Base-by-base conservation (phyloP, 2,113 vertebrate genomes). In the Tursiops truncatus region DNA sequence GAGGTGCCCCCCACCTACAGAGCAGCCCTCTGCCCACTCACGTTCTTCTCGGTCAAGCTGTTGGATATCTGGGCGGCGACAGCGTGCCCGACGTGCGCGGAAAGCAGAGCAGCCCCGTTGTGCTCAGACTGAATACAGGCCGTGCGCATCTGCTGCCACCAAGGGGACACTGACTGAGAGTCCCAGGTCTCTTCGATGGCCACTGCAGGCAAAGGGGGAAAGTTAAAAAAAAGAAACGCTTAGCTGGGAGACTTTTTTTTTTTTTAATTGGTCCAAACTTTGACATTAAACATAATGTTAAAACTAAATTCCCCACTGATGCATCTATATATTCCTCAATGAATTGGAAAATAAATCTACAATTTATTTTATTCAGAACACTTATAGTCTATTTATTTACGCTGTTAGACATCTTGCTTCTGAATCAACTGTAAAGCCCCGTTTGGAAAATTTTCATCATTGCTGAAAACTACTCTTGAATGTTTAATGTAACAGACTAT, bases 91-190 rank as follows among this genome's bases (percentile, higher is more conserved):
- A 99, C 99, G 0, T 99, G 98, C 0, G 99, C 99, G 0, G 99
- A 99, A 13, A 99, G 94, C 76, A 99, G 98, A 20, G 99, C 99
- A 2, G 99, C 99, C 0, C 99, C 99, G 0, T 99, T 98, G 13
- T 98, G 99, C 68, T 99, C 99, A 0, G 99, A 99, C 98, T 99
- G 99, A 4, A 99, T 70, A 12, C 99, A 99, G 4, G 99, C 99
- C 2, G 96, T 97, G n/a, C 99, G 99, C 98, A 99, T 99, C 58
- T 99, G 99, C 98, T 99, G 99, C 99, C 99, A 99, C 99, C 99
- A 99, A 2, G 99, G 99, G 23, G 99, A 99, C 95, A 99, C 98
- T 0, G 99, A 99, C 98, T 99, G 99, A 0, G 99, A 98, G 74
- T 99, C 99, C 99, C 99, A 99, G 0, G 99, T 98, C 83, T 99